phyloP scores from a whole-genome alignment of 2,797 vertebrate genomes.

The Sarcophilus harrisii region DNA sequence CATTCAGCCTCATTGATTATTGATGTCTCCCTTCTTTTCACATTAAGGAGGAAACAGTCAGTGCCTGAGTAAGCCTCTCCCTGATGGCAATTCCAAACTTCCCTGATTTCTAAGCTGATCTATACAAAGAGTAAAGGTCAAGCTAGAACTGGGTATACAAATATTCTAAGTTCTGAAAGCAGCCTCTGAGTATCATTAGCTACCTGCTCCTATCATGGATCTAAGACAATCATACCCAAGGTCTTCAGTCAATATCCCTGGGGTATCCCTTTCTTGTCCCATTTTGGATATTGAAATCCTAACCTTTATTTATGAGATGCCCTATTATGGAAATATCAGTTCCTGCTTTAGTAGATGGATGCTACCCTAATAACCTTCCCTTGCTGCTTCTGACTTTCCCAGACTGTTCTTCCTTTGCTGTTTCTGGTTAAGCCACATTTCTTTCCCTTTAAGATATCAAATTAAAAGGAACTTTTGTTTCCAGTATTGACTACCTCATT shows the following conservation, averaged over 20 bases:
- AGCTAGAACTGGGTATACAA: background rate
- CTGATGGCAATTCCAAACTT: background rate
- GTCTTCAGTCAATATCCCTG: background rate
- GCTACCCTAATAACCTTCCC: background rate
- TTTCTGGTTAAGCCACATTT: background rate
- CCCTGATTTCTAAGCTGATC: background rate
- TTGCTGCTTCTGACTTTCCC: background rate
- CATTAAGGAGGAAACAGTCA: background rate
- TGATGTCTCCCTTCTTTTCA: background rate
- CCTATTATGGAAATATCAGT: background rate
- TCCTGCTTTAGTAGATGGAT: background rate
- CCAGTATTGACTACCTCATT: background rate
- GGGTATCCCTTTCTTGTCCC: background rate
- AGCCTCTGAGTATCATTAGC: background rate
- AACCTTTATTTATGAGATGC: background rate
- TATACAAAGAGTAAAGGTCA: background rate
- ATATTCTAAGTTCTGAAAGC: background rate
- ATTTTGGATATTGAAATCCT: background rate
- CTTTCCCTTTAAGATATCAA: background rate
- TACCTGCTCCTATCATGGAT: background rate
- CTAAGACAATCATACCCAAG: background rate
- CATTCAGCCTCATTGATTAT: background rate
- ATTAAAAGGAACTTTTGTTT: background rate
- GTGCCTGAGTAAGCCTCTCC: background rate
- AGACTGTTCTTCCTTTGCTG: background rate